A percentile compares a stretch with the other conserved stretches of the same genome.
Evolutionary conservation across 2,113 vertebrate species (phyloP).

Genomic region (Ageneiosus marmoratus): DNA sequence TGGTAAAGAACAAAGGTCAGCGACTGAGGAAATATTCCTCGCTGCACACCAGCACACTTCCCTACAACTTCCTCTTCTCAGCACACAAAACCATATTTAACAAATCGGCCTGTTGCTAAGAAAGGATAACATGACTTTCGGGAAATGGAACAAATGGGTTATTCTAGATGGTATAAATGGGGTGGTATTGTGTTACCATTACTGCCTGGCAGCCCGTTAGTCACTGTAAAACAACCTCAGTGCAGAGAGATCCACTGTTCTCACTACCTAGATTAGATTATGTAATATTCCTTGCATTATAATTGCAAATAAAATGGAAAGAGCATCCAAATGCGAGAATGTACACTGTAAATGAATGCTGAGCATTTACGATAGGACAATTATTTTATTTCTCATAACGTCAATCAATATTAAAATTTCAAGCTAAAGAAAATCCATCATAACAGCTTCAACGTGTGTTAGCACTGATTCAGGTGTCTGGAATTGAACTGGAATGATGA

Average conservation of each 20-base stretch:
- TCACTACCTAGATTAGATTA: neutral
- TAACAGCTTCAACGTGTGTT: no score
- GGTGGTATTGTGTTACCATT: conserved; percentile 12
- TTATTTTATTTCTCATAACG: neutral
- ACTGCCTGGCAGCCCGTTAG: conserved; percentile 1
- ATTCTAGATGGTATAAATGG: conserved; percentile 28
- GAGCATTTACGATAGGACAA: neutral
- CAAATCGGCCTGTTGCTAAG: conserved; percentile 17
- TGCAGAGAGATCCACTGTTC: neutral
- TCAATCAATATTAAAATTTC: conserved; percentile 1
- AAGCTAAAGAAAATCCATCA: no score
- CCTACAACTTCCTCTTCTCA: conserved; percentile 23
- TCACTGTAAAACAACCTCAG: conserved; percentile 1
- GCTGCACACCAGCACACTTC: neutral
- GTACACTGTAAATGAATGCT: neutral
- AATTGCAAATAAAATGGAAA: neutral
- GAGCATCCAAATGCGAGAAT: neutral
- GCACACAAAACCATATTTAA: conserved; percentile 13
- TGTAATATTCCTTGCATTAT: neutral
- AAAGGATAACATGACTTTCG: conserved; percentile 24
- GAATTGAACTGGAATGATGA: no score
- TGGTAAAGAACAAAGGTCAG: conserved; percentile 15
- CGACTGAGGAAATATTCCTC: neutral
- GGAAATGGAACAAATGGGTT: conserved; percentile 44
- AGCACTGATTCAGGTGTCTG: no score